Conservation (phyloP, 2,113 vertebrate species). For the Aptenodytes patagonicus region DNA sequence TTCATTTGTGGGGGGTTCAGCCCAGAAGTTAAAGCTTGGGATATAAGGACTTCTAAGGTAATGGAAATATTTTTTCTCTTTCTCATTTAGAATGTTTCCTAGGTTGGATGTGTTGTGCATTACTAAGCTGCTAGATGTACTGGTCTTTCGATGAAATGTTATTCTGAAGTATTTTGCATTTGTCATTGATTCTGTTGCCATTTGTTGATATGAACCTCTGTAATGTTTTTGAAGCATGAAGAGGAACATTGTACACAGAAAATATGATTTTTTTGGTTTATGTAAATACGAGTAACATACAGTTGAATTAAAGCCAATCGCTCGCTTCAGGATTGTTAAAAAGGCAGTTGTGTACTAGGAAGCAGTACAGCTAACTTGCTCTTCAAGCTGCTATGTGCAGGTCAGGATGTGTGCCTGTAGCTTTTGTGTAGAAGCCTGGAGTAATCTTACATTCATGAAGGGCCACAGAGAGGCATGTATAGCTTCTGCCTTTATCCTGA, state of each 20-base stretch:
- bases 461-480: background rate
- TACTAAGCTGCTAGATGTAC: background rate
- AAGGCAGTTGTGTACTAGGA: background rate
- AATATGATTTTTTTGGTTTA: background rate
- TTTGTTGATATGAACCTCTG: background rate
- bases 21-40: conserved; percentile 90
- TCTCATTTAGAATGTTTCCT: background rate
- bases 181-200: background rate
- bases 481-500: background rate
- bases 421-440: background rate
- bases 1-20: conserved; percentile 93
- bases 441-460: background rate
- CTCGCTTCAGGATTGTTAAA: background rate
- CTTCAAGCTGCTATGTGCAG: background rate
- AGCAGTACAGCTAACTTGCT: background rate
- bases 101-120: background rate
- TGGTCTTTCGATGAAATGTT: background rate
- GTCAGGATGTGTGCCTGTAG: background rate
- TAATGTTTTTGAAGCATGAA: background rate
- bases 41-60: conserved; percentile 89
- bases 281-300: background rate
- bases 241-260: background rate
- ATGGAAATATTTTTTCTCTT: background rate
- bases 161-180: background rate
- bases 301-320: background rate